Evolutionary conservation across 2,113 vertebrate genomes (phyloP).

Genomic region (Aythya baeri): DNA sequence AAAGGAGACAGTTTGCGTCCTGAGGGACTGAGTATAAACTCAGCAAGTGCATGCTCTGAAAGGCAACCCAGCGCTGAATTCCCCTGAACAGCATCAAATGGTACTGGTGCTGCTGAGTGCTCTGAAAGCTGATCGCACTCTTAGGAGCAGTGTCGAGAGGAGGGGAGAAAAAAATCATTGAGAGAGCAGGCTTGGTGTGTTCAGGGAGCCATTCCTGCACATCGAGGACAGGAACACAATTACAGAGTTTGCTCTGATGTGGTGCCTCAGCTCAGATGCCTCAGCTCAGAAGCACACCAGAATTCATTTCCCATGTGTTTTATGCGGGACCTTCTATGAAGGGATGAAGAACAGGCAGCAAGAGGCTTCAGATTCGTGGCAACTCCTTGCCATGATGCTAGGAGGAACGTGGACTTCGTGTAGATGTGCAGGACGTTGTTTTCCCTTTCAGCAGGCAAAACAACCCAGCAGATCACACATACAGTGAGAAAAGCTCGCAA

Average conservation of each 20-base stretch:
- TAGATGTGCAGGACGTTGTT: background rate
- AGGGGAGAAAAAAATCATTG: rapidly evolving
- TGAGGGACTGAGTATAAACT: background rate
- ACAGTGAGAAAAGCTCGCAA: background rate
- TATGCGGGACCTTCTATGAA: rapidly evolving
- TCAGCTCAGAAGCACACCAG: background rate
- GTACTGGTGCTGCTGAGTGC: background rate
- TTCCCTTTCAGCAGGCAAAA: background rate
- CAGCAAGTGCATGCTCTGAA: rapidly evolving
- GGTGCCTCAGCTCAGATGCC: background rate
- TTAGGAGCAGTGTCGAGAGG: background rate
- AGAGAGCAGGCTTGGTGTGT: background rate
- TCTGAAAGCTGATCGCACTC: background rate
- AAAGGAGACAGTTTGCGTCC: background rate
- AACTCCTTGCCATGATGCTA: rapidly evolving
- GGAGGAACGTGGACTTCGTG: background rate
- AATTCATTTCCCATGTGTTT: background rate
- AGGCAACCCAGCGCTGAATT: background rate
- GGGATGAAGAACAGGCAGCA: rapidly evolving
- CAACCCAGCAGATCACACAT: rapidly evolving
- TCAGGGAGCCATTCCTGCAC: background rate
- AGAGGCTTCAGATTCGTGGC: background rate
- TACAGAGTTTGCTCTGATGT: background rate
- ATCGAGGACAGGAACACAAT: background rate
- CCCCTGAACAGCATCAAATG: background rate